These are phyloP conservation scores for Lasioglossum malachurum DNA, from an alignment of 2,888 invertebrate species.

Conservation along the genomic window DNA sequence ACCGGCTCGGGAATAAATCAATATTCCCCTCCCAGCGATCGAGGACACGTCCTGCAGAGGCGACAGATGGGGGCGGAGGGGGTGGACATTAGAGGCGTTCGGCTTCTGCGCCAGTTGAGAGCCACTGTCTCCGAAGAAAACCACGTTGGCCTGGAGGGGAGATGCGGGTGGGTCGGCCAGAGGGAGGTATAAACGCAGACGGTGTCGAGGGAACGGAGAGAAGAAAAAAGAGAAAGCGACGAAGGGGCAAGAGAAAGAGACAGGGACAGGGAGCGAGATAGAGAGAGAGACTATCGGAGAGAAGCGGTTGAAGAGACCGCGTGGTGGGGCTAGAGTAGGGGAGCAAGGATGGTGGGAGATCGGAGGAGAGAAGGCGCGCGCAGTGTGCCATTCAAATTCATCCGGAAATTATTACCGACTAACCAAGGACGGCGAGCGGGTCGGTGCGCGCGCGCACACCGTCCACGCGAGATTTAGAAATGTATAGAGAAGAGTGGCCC, in stretches of 20 bases:
- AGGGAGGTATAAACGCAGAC: conserved; percentile 49
- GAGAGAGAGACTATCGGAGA: conserved; percentile 1
- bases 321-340: conserved; percentile 14
- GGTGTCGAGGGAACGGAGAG: conserved; percentile 46
- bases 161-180: conserved; percentile 54
- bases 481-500: conserved; percentile 13
- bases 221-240: conserved; percentile 28
- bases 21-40: conserved; percentile 76
- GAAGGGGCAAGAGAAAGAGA: conserved; percentile 24
- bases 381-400: conserved; percentile 79
- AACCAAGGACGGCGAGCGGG: conserved; percentile 76
- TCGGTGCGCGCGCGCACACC: conserved; percentile 41
- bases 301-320: neutral
- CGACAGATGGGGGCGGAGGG: conserved; percentile 68
- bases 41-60: conserved; percentile 67
- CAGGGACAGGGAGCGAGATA: conserved; percentile 22
- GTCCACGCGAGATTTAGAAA: conserved; percentile 18
- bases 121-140: conserved; percentile 64
- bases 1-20: conserved; percentile 76
- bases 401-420: conserved; percentile 78
- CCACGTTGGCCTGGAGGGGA: conserved; percentile 25
- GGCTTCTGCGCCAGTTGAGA: conserved; percentile 68
- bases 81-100: conserved; percentile 26
- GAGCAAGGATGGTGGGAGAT: neutral
- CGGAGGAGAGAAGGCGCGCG: conserved; percentile 52